phyloP scores from a whole-genome alignment of 2,888 invertebrate species.

The Leptogaster cylindrica region DNA sequence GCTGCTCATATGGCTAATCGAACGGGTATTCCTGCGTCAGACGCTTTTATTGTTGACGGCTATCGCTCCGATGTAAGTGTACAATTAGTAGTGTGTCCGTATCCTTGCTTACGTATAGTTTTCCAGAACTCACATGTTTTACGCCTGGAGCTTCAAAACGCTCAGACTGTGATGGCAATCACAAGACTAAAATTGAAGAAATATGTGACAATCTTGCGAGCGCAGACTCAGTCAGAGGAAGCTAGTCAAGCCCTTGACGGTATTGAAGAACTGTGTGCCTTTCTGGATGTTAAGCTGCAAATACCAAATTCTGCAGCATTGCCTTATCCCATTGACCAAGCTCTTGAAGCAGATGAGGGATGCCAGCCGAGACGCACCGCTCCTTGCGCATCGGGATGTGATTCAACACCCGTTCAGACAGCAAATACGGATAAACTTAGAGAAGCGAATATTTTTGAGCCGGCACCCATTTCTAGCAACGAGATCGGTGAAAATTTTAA shows the following conservation, averaged over 20 bases:
- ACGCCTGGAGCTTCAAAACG: conserved; percentile 61
- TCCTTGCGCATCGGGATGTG: not conserved
- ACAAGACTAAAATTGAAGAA: conserved; percentile 61
- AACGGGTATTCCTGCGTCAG: conserved; percentile 48
- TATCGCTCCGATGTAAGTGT: conserved; percentile 59
- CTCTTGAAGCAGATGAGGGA: conserved; percentile 61
- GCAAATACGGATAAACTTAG: too few species aligned
- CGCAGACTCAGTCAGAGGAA: conserved; percentile 56
- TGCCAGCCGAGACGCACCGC: conserved; percentile 44
- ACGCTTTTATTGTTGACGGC: conserved; percentile 60
- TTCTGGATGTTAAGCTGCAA: conserved; percentile 59
- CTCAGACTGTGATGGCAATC: conserved; percentile 62
- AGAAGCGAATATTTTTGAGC: too few species aligned
- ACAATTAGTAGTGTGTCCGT: not conserved
- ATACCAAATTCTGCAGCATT: conserved; percentile 55
- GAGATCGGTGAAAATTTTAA: not conserved
- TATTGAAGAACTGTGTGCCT: conserved; percentile 62
- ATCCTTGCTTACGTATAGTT: not conserved
- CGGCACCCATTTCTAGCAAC: not conserved
- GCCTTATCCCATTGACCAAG: conserved; percentile 57
- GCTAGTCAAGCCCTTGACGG: conserved; percentile 62
- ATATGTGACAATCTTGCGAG: conserved; percentile 60
- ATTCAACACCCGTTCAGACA: too few species aligned
- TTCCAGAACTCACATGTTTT: conserved; percentile 61
- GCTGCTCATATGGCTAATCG: conserved; percentile 54